Evolutionary conservation across 2,888 invertebrate species (phyloP).

Genomic region (Pachliopta kotzebuea): DNA sequence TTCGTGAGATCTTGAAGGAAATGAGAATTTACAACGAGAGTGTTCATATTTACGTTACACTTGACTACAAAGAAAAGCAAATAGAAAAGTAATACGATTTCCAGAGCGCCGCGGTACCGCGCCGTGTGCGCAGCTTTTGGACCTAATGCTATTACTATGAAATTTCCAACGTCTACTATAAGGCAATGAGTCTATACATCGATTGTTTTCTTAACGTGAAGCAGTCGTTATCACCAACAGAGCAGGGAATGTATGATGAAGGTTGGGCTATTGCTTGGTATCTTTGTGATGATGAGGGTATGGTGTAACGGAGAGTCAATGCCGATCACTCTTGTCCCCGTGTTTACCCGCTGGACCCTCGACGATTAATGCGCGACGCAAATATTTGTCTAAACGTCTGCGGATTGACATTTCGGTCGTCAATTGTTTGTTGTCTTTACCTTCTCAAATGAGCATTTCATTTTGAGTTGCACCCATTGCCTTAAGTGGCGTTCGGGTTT

Average conservation of each 20-base stretch:
- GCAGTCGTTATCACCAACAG: slow-evolving; percentile 17
- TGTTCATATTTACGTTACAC: slow-evolving; percentile 77
- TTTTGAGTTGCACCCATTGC: slow-evolving; percentile 72
- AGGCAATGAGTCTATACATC: slow-evolving; percentile 31
- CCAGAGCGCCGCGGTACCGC: slow-evolving; percentile 52
- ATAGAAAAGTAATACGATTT: slow-evolving; percentile 78
- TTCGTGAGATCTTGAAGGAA: slow-evolving; percentile 66
- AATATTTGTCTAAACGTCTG: slow-evolving; percentile 79
- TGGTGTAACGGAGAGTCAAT: slow-evolving; percentile 67
- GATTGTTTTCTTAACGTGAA: slow-evolving; percentile 32
- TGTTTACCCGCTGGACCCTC: slow-evolving; percentile 66
- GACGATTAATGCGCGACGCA: slow-evolving; percentile 78
- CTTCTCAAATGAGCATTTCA: slow-evolving; percentile 78
- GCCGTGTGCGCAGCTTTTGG: slow-evolving; percentile 51
- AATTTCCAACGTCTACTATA: slow-evolving; percentile 45
- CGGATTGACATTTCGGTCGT: slow-evolving; percentile 79
- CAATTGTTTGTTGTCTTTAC: slow-evolving; percentile 79
- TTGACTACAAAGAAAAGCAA: slow-evolving; percentile 78
- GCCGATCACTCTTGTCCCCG: slow-evolving; percentile 63
- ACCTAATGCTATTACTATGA: slow-evolving; percentile 31
- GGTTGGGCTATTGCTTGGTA: slow-evolving; percentile 24
- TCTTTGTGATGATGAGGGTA: slow-evolving; percentile 32
- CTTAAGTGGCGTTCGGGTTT: slow-evolving; percentile 69
- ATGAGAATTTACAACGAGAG: slow-evolving; percentile 72
- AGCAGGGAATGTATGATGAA: slow-evolving; percentile 34